phyloP scores from a whole-genome alignment of 2,888 invertebrate species.

The Drosophila atripex region DNA sequence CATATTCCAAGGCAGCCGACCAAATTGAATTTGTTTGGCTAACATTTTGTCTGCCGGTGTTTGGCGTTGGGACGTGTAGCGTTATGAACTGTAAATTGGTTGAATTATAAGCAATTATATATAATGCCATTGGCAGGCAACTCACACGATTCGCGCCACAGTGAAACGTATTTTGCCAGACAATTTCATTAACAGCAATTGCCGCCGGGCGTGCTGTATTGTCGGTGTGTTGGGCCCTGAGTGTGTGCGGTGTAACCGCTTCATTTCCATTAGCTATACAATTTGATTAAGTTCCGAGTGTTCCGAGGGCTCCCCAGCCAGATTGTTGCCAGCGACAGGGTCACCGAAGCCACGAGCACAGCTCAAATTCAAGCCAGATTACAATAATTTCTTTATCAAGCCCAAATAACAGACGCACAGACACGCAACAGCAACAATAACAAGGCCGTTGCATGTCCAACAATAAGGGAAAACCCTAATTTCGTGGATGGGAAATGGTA shows the following conservation, averaged over 20 bases:
- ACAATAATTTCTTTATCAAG: constrained; percentile 51
- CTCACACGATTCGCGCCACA: constrained; percentile 36
- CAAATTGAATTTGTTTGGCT: constrained; percentile 53
- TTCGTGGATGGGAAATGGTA: constrained; percentile 38
- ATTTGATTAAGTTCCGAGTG: constrained; percentile 56
- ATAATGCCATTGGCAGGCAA: constrained; percentile 57
- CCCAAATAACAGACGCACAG: constrained; percentile 25
- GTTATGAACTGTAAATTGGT: constrained; percentile 65
- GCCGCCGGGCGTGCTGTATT: constrained; percentile 23
- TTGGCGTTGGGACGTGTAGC: constrained; percentile 41
- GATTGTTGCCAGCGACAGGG: constrained; percentile 2
- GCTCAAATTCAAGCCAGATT: constrained; percentile 40
- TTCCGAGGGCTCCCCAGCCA: constrained; percentile 15
- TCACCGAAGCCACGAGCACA: constrained; percentile 2
- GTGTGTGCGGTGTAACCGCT: constrained; percentile 37
- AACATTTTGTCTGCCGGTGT: constrained; percentile 39
- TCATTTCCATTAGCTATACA: constrained; percentile 51
- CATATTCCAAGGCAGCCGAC: constrained; percentile 19
- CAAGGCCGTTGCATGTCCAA: constrained; percentile 46
- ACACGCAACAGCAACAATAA: constrained; percentile 35
- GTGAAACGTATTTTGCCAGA: constrained; percentile 54
- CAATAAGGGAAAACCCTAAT: constrained; percentile 36
- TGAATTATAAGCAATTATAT: constrained; percentile 64
- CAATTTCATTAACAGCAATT: constrained; percentile 69
- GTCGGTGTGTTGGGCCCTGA: background rate